A percentile compares a stretch with the other conserved stretches of the same genome.
Evolutionary conservation across 2,113 vertebrate species (phyloP).

Genomic region (Laticauda colubrina): DNA sequence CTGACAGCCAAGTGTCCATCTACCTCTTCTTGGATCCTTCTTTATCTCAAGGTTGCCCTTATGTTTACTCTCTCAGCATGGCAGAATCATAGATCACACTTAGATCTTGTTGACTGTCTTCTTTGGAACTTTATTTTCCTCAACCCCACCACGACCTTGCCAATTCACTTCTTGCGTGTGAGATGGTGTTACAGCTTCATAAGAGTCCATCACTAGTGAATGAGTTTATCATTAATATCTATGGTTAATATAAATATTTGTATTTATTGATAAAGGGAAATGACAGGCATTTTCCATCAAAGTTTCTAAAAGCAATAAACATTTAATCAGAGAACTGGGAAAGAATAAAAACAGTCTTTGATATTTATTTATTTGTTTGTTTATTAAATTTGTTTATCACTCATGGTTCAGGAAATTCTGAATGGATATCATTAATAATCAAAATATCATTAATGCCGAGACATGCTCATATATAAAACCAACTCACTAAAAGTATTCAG

Average conservation of each 20-base stretch:
- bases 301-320: not conserved
- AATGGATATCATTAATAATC: not conserved
- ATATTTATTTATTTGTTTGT: not conserved
- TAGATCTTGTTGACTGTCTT: not conserved
- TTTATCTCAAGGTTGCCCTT: not conserved
- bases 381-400: not conserved
- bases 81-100: not conserved
- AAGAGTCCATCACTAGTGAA: not conserved
- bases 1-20: not conserved
- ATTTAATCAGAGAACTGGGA: not conserved
- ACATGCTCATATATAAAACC: not conserved
- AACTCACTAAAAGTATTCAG: not conserved
- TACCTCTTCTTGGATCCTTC: not conserved
- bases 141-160: not conserved
- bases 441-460: not conserved
- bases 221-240: not conserved
- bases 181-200: not conserved
- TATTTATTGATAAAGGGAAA: not conserved
- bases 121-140: not conserved
- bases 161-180: not conserved
- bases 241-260: not conserved
- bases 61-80: not conserved
- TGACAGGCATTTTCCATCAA: not conserved
- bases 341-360: not conserved
- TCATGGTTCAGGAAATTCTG: not conserved